Evolutionary conservation across 2,113 vertebrate genomes (phyloP).

Genomic region (Chamaea fasciata): DNA sequence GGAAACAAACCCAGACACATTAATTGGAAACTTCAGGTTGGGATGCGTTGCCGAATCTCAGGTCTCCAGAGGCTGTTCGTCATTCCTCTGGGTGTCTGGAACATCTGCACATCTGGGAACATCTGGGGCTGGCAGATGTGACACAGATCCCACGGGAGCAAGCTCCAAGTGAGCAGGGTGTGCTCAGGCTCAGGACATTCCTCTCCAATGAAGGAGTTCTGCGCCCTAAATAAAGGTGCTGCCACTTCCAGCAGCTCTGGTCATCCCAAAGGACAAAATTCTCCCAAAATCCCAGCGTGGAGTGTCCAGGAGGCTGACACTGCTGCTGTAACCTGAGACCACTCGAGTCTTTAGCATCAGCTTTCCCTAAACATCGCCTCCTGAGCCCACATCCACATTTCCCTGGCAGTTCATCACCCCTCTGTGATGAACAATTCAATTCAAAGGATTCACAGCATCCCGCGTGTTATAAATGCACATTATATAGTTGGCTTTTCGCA

Average conservation of each 20-base stretch:
- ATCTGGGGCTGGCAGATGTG: not conserved
- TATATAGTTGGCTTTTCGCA: too few species aligned
- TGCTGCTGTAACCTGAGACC: not conserved
- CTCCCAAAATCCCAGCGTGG: not conserved
- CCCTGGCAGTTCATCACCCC: not conserved
- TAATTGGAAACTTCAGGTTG: not conserved
- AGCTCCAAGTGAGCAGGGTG: not conserved
- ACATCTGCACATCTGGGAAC: not conserved
- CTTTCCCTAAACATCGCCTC: not conserved
- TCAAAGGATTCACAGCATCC: not conserved
- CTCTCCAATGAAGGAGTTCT: not conserved
- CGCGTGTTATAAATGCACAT: too few species aligned
- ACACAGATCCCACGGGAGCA: rapidly evolving
- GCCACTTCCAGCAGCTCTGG: not conserved
- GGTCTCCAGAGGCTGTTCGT: not conserved
- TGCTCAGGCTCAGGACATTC: not conserved
- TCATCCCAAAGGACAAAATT: not conserved
- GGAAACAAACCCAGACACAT: not conserved
- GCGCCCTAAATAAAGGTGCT: not conserved
- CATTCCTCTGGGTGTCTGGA: not conserved
- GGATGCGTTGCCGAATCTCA: not conserved
- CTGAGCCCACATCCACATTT: not conserved
- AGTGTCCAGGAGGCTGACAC: not conserved
- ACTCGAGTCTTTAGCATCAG: not conserved
- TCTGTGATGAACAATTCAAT: not conserved